Evolutionary conservation across 2,888 invertebrate genomes (phyloP).

Genomic region (Agrochola circellaris): DNA sequence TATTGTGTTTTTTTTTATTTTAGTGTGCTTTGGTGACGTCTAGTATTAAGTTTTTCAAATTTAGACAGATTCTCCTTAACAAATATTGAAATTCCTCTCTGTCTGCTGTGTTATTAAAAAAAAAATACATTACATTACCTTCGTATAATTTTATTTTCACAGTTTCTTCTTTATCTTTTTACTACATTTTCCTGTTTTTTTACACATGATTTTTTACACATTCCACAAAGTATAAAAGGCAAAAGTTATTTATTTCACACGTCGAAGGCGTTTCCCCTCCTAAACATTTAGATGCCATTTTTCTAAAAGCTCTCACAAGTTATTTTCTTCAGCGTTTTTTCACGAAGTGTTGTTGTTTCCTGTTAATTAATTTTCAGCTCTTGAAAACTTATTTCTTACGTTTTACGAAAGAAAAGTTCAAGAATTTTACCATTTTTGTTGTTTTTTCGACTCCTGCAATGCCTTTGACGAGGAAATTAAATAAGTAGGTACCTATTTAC

Average conservation of each 20-base stretch:
- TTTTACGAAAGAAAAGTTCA: conserved; percentile 24
- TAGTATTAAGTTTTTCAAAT: too few species aligned
- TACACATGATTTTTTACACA: neutral
- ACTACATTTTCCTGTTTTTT: neutral
- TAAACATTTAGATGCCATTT: conserved; percentile 18
- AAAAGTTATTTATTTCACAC: conserved; percentile 33
- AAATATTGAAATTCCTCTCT: too few species aligned
- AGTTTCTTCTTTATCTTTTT: neutral
- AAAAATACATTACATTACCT: too few species aligned
- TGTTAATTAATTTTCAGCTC: conserved; percentile 34
- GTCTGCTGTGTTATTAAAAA: too few species aligned
- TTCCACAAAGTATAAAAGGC: neutral
- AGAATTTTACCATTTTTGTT: conserved; percentile 11
- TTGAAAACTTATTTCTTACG: conserved; percentile 9
- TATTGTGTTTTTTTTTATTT: too few species aligned
- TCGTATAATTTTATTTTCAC: neutral
- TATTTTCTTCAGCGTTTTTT: conserved; percentile 23
- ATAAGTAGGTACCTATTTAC: conserved; percentile 2
- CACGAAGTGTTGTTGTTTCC: conserved; percentile 17
- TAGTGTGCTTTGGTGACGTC: too few species aligned
- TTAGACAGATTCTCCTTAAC: too few species aligned
- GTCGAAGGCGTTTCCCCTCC: neutral
- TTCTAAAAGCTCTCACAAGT: conserved; percentile 23
- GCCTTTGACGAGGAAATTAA: conserved; percentile 44
- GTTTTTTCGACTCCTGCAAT: conserved; percentile 15